Evolutionary conservation across 2,888 invertebrate species (phyloP), one percentile per base, ranked within the genome.

Genomic region (Tenthredo scrophulariae): DNA sequence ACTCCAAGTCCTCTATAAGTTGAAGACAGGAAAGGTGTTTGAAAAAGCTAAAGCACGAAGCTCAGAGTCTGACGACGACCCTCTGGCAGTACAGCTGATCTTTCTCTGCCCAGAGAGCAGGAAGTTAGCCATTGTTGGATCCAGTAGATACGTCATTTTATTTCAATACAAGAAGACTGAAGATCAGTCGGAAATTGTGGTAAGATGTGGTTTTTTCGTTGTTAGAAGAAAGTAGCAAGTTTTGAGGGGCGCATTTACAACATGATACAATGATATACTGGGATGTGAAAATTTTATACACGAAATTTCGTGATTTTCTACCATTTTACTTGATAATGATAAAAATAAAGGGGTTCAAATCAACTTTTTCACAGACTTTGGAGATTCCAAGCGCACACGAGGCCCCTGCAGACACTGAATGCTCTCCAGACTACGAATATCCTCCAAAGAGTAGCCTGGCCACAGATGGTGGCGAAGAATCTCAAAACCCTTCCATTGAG

Each of bases 151-250:
- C 95, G 98, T 99, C 89, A 96, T 99, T 91, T 95, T 99, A 86
- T 99, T 99, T 95, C 97, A 98, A 94, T 99, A 99, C 95, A 97
- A 97, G 91, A 99, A 98, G 94, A 95, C 96, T 87, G 99, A 99
- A 94, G 96, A 96, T 89, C 96, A 95, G 91, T 96, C 96, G 65
- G 98, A 98, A 94, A 96, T 97, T 84, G 95, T 96, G 92, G 97
- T 97, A 88, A 93, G 72, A 46, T 58, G 3, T 70, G n/a, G 18
- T 79, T 6, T 22, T n/a, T 13, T 10, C 50, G 1, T 50, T 37
- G 40, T 33, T 46, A 13, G 37, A 37, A 18, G 33, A 29, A 67
- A 67, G 29, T 33, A 2, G 22, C 13, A 15, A n/a, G 2, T 37
- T 4, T 33, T 40, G 70, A 33, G 13, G 29, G 67, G 33, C 22